Base-by-base conservation (phyloP, 2,113 vertebrate genomes). In the Albula glossodonta region DNA sequence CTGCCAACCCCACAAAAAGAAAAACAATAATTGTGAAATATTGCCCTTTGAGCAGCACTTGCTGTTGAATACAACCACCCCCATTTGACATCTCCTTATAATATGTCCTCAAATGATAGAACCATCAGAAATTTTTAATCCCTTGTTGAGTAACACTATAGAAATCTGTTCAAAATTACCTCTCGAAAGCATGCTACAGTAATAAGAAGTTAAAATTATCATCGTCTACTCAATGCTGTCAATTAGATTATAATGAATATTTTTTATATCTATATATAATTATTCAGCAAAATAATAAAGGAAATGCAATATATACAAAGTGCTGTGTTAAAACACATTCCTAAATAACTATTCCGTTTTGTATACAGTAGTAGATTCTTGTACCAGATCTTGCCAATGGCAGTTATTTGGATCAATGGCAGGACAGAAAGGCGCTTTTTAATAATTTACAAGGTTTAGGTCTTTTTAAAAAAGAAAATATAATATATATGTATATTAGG, bases 361-460 rank as follows among this genome's bases (percentile, higher is more conserved):
- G 91, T 89, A 92, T 94, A 94, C 92, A 88, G 87, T 95, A 95
- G 95, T 96, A 91, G 93, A 95, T 93, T 91, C 60, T 90, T 94
- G 89, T 91, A 93, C 89, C 89, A 92, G 89, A 95, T 93, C 94
- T 95, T 94, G 94, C 95, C 96, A 94, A 94, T 91, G 95, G 95
- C 95, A 95, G 95, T 89, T 93, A 93, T 95, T 96, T 95, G 95
- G 96, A 96, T 96, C 94, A 94, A 94, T 92, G 95, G 94, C 94
- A 95, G 94, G 94, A 95, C 95, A 95, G 91, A 96, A 97, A 97
- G 96, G 97, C 94, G 93, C 97, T 97, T 96, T 92, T 96, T 92
- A 93, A 96, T 96, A 89, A 95, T 94, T 94, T 91, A 93, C 92
- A 94, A 89, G 90, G 86, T 94, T 90, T 91, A 19, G 17, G 5